These are phyloP conservation scores for Sorex maritimensis DNA, from an alignment of 2,797 vertebrate genomes.

Conservation along the genomic window DNA sequence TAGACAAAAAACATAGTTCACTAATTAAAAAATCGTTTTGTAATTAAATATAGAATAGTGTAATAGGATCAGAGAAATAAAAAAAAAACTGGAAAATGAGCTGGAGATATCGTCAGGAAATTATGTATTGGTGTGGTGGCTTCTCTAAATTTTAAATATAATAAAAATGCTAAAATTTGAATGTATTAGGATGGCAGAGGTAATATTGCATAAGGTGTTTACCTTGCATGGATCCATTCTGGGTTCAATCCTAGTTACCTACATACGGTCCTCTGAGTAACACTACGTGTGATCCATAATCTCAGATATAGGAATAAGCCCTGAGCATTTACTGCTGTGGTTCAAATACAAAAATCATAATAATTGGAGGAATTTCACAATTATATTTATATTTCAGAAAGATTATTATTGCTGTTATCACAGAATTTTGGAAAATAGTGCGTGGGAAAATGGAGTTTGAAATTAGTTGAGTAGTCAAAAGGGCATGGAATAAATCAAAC, in stretches of 20 bases:
- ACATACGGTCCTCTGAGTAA: too few species aligned
- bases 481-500: background rate
- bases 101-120: background rate
- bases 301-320: too few species aligned
- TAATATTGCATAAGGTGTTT: too few species aligned
- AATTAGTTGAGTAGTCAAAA: background rate
- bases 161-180: background rate
- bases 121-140: accelerated
- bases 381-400: constrained; percentile 14
- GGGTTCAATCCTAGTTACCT: too few species aligned
- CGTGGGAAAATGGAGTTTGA: background rate
- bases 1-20: background rate
- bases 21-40: background rate
- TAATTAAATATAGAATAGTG: accelerated
- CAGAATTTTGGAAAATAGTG: background rate
- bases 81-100: background rate
- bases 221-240: too few species aligned
- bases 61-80: background rate
- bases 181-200: background rate
- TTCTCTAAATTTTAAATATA: background rate
- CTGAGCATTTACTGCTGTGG: too few species aligned
- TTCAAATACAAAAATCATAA: too few species aligned
- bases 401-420: background rate
- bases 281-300: too few species aligned
- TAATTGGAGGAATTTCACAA: too few species aligned